phyloP scores from a whole-genome alignment of 2,113 vertebrate genomes.

The Chinchilla lanigera region DNA sequence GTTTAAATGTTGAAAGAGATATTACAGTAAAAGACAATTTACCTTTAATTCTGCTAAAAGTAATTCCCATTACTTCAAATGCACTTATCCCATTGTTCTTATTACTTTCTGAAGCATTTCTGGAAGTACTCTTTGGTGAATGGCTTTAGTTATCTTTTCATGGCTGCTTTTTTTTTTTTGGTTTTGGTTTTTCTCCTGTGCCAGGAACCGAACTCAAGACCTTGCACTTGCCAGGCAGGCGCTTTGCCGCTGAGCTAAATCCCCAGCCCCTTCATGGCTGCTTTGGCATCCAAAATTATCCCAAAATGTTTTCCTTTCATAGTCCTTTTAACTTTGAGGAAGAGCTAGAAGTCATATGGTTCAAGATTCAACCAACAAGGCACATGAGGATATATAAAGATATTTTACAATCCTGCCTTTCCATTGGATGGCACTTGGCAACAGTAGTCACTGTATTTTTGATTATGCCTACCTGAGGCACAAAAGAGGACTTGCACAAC shows the following conservation, averaged over 20 bases:
- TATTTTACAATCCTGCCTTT: not conserved
- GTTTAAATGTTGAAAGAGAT: not conserved
- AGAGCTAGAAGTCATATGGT: not conserved
- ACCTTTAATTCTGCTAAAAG: too few species aligned
- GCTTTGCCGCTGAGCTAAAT: too few species aligned
- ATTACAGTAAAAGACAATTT: not conserved
- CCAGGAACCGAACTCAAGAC: too few species aligned
- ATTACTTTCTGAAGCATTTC: too few species aligned
- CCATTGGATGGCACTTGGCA: not conserved
- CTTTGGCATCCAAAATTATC: not conserved
- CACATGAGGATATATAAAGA: not conserved
- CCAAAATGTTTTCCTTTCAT: not conserved
- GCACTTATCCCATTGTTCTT: too few species aligned
- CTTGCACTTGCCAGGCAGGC: too few species aligned
- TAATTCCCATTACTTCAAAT: too few species aligned
- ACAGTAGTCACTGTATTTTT: not conserved
- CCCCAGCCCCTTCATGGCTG: too few species aligned
- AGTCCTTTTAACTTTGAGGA: not conserved
- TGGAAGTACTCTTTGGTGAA: too few species aligned
- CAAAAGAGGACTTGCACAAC: not conserved
- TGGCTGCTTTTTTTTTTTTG: not conserved
- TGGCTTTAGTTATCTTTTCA: too few species aligned
- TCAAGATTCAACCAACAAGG: not conserved
- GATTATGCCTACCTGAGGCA: not conserved
- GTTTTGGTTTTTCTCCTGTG: too few species aligned